Evolutionary conservation across 2,888 invertebrate genomes (phyloP).

Genomic region (Ornithoptera priamus): DNA sequence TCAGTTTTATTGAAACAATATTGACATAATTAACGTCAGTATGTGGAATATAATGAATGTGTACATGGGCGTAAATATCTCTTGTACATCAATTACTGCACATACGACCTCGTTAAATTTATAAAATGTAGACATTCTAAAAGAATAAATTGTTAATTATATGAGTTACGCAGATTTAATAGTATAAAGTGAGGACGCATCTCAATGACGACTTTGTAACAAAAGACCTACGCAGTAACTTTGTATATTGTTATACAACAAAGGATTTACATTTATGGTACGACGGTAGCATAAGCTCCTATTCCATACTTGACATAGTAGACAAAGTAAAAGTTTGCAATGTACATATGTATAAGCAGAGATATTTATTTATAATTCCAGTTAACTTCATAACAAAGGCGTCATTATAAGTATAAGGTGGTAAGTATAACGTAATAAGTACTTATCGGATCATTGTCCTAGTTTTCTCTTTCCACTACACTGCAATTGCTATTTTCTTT

Average conservation of each 20-base stretch:
- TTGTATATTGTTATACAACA: slow-evolving; percentile 7
- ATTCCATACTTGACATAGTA: not conserved
- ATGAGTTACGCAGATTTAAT: not conserved
- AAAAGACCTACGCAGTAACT: slow-evolving; percentile 9
- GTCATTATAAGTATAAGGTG: not conserved
- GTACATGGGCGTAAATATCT: not conserved
- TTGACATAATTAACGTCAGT: not conserved
- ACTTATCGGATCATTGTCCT: slow-evolving; percentile 13
- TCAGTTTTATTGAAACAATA: not conserved
- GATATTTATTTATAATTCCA: not conserved
- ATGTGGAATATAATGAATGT: not conserved
- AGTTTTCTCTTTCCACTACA: slow-evolving; percentile 9
- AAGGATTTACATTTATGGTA: slow-evolving; percentile 15
- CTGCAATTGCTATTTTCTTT: not conserved
- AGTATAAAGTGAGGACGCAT: not conserved
- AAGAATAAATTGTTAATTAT: not conserved
- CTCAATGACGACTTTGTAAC: slow-evolving; percentile 1
- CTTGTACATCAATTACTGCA: not conserved
- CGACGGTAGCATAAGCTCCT: not conserved
- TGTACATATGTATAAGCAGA: not conserved
- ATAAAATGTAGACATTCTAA: not conserved
- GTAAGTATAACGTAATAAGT: slow-evolving; percentile 13
- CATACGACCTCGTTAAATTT: not conserved
- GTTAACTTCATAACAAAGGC: slow-evolving; percentile 17
- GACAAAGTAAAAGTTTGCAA: not conserved